These are phyloP conservation scores for Micrastur ruficollis DNA, from an alignment of 2,797 vertebrate species.

Conservation along the genomic window DNA sequence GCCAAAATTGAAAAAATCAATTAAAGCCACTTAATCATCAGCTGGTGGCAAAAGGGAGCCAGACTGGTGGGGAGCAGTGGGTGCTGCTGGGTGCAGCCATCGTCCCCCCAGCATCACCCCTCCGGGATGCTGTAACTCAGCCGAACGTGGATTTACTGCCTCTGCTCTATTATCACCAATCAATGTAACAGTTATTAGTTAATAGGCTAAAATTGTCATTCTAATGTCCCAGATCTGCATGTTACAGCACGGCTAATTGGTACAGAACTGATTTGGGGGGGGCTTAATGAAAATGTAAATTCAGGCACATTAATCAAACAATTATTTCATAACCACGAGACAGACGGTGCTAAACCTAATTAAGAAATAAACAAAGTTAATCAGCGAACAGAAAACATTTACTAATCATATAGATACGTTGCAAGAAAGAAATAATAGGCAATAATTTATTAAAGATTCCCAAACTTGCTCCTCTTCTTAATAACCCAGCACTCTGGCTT, in stretches of 20 bases:
- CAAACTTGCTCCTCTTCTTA: conserved; percentile 4
- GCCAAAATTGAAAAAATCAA: not conserved
- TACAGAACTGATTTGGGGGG: conserved; percentile 24
- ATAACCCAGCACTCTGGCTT: not conserved
- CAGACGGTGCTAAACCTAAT: conserved; percentile 70
- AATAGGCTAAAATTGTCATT: conserved; percentile 65
- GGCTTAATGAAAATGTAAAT: conserved; percentile 75
- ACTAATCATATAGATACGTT: conserved; percentile 54
- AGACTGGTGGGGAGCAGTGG: fast-evolving
- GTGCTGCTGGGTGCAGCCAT: not conserved
- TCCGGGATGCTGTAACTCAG: not conserved
- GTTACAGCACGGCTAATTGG: conserved; percentile 58
- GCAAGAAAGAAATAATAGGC: conserved; percentile 47
- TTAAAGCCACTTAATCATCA: not conserved
- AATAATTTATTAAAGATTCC: conserved; percentile 51
- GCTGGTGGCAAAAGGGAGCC: not conserved
- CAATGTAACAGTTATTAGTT: conserved; percentile 71
- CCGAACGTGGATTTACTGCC: conserved; percentile 10
- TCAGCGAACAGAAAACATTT: conserved; percentile 66
- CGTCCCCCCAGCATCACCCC: not conserved
- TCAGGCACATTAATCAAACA: conserved; percentile 73
- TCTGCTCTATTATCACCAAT: conserved; percentile 68
- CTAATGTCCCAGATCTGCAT: conserved; percentile 25
- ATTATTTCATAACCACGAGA: conserved; percentile 69
- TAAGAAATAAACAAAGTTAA: conserved; percentile 79